Evolutionary conservation across 2,797 vertebrate species (phyloP).

Genomic region (Pipistrellus kuhlii): DNA sequence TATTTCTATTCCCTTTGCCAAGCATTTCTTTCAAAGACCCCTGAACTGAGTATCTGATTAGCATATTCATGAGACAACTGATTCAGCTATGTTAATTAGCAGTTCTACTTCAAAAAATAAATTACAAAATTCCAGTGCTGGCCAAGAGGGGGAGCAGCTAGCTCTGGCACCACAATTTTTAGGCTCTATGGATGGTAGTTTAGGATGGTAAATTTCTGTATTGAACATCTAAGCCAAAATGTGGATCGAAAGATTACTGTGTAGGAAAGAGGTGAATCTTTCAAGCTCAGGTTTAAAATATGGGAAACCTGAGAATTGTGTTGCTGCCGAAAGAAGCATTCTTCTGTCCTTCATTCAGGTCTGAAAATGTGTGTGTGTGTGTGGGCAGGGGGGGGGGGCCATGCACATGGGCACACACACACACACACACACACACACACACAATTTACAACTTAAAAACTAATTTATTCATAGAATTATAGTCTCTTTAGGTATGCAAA

Average conservation of each 20-base stretch:
- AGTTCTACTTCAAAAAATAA: constrained; percentile 39
- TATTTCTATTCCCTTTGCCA: constrained; percentile 67
- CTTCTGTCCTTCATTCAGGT: constrained; percentile 17
- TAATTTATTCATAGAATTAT: neutral
- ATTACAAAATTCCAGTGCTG: constrained; percentile 41
- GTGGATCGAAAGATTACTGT: neutral
- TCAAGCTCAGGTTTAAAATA: constrained; percentile 20
- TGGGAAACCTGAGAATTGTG: neutral
- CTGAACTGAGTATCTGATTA: constrained; percentile 65
- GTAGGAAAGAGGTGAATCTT: neutral
- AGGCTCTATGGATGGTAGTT: neutral
- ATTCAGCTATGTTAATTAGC: constrained; percentile 77
- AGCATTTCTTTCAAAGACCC: constrained; percentile 63
- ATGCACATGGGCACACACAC: too few species aligned
- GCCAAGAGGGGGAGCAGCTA: constrained; percentile 78
- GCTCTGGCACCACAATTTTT: constrained; percentile 40
- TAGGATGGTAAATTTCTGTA: neutral
- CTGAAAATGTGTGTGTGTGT: neutral
- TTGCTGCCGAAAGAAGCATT: constrained; percentile 8
- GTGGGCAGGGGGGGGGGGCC: neutral
- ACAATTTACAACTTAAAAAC: constrained; percentile 18
- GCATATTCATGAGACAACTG: constrained; percentile 79
- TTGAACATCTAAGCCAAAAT: constrained; percentile 35
- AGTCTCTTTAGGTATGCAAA: constrained; percentile 7
- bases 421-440: neutral